These are phyloP conservation scores for Drosophila virilis DNA, from an alignment of 1,140 invertebrate species.

Conservation along the genomic window DNA sequence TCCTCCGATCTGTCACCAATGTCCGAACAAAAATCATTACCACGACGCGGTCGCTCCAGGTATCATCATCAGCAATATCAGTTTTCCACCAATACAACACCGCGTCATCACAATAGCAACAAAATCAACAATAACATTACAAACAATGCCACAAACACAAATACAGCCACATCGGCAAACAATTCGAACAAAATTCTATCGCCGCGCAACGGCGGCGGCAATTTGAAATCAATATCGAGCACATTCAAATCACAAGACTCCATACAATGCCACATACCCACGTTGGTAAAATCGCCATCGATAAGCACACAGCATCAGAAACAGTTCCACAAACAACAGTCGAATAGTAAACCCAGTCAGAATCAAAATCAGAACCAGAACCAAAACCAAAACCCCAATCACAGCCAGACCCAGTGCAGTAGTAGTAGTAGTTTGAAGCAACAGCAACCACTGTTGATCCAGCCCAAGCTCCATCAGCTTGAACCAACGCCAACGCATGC, in stretches of 20 bases:
- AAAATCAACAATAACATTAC: slow-evolving; percentile 76
- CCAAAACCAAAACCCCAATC: slow-evolving; percentile 49
- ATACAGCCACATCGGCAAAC: slow-evolving; percentile 65
- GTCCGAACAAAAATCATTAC: slow-evolving; percentile 91
- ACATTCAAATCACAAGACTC: slow-evolving; percentile 84
- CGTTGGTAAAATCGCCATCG: slow-evolving; percentile 82
- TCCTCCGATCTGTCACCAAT: slow-evolving; percentile 91
- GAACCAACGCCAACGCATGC: slow-evolving; percentile 47
- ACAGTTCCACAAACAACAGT: slow-evolving; percentile 74
- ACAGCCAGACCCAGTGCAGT: slow-evolving; percentile 50
- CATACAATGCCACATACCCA: slow-evolving; percentile 83
- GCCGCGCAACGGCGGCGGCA: slow-evolving; percentile 72
- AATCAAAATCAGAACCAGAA: slow-evolving; percentile 28
- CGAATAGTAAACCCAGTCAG: slow-evolving; percentile 45
- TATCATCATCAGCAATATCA: slow-evolving; percentile 85
- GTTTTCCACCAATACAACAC: slow-evolving; percentile 84
- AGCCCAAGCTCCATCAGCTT: slow-evolving; percentile 79
- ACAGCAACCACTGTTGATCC: slow-evolving; percentile 79
- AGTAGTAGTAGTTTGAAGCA: slow-evolving; percentile 75
- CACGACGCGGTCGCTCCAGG: slow-evolving; percentile 89
- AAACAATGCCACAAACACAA: slow-evolving; percentile 62
- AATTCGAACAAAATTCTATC: slow-evolving; percentile 79
- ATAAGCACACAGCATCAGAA: slow-evolving; percentile 82
- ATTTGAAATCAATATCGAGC: slow-evolving; percentile 82
- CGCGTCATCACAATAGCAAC: slow-evolving; percentile 84